phyloP scores from a whole-genome alignment of 2,113 vertebrate genomes.

The Seriola rivoliana region DNA sequence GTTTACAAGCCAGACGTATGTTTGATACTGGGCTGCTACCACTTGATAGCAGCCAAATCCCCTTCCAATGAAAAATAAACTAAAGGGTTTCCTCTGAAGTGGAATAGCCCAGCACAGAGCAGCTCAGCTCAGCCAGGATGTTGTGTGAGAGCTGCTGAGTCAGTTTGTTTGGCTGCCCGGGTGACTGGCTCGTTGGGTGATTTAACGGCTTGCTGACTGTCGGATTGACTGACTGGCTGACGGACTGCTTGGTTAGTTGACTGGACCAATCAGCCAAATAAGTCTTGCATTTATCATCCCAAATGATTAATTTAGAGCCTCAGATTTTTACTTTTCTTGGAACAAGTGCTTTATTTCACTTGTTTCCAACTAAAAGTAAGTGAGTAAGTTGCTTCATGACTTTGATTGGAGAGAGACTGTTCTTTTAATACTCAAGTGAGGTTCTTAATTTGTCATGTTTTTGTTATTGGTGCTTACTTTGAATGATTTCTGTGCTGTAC shows the following conservation, averaged over 20 bases:
- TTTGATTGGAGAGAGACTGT: neutral
- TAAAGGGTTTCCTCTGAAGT: slow-evolving; percentile 65
- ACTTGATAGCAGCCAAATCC: slow-evolving; percentile 81
- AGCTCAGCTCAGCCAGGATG: slow-evolving; percentile 42
- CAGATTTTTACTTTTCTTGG: neutral
- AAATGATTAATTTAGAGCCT: slow-evolving; percentile 11
- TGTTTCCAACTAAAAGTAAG: slow-evolving; percentile 26
- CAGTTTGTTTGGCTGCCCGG: slow-evolving; percentile 44
- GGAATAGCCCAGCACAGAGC: slow-evolving; percentile 54
- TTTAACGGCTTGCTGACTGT: slow-evolving; percentile 35
- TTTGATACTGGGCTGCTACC: slow-evolving; percentile 75
- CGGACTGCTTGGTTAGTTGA: slow-evolving; percentile 25
- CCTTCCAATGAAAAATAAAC: slow-evolving; percentile 75
- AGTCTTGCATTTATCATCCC: neutral
- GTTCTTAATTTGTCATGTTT: neutral
- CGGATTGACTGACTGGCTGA: slow-evolving; percentile 5
- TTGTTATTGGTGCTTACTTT: neutral
- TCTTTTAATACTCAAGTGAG: neutral
- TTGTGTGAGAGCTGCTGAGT: slow-evolving; percentile 68
- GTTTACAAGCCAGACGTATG: slow-evolving; percentile 77
- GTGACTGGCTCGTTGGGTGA: slow-evolving; percentile 22
- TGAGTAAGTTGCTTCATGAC: neutral
- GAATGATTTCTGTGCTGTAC: neutral
- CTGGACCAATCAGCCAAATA: slow-evolving; percentile 8
- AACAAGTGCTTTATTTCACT: neutral